Conservation (phyloP, 2,113 vertebrate species). For the Nesogale talazaci region DNA sequence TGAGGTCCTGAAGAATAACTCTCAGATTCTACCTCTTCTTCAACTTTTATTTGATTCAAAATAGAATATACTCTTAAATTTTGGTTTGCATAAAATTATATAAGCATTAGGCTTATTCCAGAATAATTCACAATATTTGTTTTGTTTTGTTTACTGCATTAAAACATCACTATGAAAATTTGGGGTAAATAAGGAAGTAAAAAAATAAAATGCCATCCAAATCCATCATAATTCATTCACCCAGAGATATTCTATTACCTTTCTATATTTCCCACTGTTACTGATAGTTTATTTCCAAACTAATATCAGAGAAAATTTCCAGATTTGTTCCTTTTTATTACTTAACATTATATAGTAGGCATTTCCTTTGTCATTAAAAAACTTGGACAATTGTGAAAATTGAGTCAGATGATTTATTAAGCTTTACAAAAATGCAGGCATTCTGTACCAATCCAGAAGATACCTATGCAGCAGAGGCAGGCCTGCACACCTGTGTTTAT, state of each 20-base stretch:
- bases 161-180: conserved; percentile 1
- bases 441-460: background rate
- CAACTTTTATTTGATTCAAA: conserved; percentile 28
- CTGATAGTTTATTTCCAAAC: conserved; percentile 1
- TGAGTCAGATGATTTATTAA: background rate
- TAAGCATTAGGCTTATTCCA: background rate
- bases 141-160: background rate
- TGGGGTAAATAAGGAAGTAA: background rate
- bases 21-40: conserved; percentile 11
- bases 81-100: conserved; percentile 10
- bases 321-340: background rate
- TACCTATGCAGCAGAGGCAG: background rate
- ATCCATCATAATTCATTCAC: background rate
- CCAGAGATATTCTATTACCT: background rate
- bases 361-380: conserved; percentile 25
- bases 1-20: background rate
- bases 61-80: background rate
- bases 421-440: background rate
- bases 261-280: background rate
- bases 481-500: background rate
- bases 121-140: conserved; percentile 27
- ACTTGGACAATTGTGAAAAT: background rate
- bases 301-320: background rate
- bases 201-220: background rate
- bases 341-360: background rate